Conservation (phyloP, 35 echinoderm and acorn worm genomes). For the Heliocidaris erythrogramma region DNA sequence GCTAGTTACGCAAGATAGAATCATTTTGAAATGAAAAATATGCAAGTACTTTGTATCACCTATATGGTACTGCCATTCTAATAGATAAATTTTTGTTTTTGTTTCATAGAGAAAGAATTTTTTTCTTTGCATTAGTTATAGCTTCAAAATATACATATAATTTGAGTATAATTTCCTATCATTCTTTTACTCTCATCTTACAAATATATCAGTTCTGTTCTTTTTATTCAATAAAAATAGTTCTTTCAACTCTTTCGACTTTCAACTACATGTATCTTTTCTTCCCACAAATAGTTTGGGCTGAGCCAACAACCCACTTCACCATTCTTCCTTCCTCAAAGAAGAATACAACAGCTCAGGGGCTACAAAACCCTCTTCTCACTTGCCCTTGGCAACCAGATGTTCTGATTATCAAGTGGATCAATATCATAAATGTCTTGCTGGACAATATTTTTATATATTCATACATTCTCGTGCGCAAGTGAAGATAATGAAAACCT, state of each 20-base stretch:
- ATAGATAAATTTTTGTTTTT: background rate
- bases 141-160: conserved; percentile 14
- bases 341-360: no score
- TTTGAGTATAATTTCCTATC: background rate
- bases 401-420: no score
- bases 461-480: no score
- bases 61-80: background rate
- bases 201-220: background rate
- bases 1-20: background rate
- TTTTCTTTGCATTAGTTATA: background rate
- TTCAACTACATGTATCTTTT: background rate
- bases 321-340: no score
- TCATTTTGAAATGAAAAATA: background rate
- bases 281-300: background rate
- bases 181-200: background rate
- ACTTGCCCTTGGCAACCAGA: no score
- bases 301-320: no score
- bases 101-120: background rate
- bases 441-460: no score
- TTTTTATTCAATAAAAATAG: background rate
- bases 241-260: background rate
- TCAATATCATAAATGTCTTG: no score
- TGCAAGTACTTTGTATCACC: background rate
- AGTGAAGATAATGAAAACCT: no score
- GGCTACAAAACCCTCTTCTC: no score